Evolutionary conservation across 2,113 vertebrate species (phyloP), one percentile per base, ranked within the genome.

Genomic region (Cyanistes caeruleus): DNA sequence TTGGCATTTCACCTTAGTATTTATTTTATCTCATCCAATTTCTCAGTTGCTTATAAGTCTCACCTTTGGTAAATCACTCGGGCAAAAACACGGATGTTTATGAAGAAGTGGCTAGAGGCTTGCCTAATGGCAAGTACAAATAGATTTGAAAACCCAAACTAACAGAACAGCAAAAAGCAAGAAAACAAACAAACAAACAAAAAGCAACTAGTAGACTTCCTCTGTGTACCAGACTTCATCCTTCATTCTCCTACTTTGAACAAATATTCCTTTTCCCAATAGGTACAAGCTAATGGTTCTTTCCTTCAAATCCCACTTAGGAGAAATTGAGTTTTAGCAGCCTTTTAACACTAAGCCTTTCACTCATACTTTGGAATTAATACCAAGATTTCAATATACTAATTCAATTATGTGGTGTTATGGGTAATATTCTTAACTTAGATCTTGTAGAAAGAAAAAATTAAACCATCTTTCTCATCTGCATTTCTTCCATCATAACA

Each of bases 361-460:
- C 80, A 84, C 76, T 89, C 58, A 73, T 88, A 89, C 68, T 95
- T 95, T 84, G 64, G 60, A 84, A 64, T 91, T 92, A 91, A 92
- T 89, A 84, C 35, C 13, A 84, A 79, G 73, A 94, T 91, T 93
- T 91, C 62, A 94, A 83, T 73, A 69, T 69, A 73, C 58, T 94
- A 95, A 95, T 96, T 95, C 55, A 96, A 93, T 94, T 92, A 89
- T 13, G 2, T 73, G 63, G 51, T 43, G n/a, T 76, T 85, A 89
- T 76, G 78, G 21, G 49, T 87, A 89, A 94, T 92, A 90, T 89
- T 90, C 53, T 94, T 90, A 92, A 90, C 56, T 74, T 79, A 85
- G 14, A 92, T 69, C 62, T 58, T 46, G 18, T 16, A 46, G 15
- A 22, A 89, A 78, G 87, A 89, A 75, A 44, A 9, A 7, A 3